Base-by-base conservation (phyloP, 1,140 invertebrate genomes). In the Arctopsyche grandis region DNA sequence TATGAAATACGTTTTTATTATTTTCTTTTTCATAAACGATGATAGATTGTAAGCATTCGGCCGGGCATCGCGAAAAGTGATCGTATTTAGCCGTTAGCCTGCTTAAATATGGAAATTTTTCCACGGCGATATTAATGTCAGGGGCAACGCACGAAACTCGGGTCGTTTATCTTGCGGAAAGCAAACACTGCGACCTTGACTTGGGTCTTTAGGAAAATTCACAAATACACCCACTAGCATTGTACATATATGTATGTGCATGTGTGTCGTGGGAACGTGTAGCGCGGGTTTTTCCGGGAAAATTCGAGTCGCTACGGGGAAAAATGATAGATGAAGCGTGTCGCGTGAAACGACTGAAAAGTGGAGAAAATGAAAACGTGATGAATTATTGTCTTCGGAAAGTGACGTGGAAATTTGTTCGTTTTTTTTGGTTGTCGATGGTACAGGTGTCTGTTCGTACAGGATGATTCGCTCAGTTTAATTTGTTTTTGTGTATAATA, bases 31-130 rank as follows among this genome's bases (percentile, higher is more conserved):
- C n/a, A 60, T 60, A 60, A 60, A 60, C 56, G 56, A 60, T 60
- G 16, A 60, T 19, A 60, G 16, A 60, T 60, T 19, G 7, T 5
- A 9, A 0, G 16, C 56, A 60, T 60, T 60, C 19, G 56, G 56
- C 19, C 16, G 9, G 9, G 21, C 16, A n/a, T 21, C 56, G 56
- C 9, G 56, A 60, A 38, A 60, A 60, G 56, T 60, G 21, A 60
- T 60, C 56, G 16, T 60, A 60, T 60, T 60, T 19, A 60, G 16
- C 29, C 56, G 21, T 60, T 60, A 19, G 21, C 56, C 19, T 10
- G 16, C 56, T 60, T 60, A 60, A 38, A 60, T 60, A 60, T 60
- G 56, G 16, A 60, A 19, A 19, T 60, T 38, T 38, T 60, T 60
- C 19, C 16, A 60, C 16, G 9, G 16, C 16, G 1, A 60, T 60